These are phyloP conservation scores for Frieseomelitta varia DNA, from an alignment of 1,140 invertebrate genomes.

Conservation along the genomic window DNA sequence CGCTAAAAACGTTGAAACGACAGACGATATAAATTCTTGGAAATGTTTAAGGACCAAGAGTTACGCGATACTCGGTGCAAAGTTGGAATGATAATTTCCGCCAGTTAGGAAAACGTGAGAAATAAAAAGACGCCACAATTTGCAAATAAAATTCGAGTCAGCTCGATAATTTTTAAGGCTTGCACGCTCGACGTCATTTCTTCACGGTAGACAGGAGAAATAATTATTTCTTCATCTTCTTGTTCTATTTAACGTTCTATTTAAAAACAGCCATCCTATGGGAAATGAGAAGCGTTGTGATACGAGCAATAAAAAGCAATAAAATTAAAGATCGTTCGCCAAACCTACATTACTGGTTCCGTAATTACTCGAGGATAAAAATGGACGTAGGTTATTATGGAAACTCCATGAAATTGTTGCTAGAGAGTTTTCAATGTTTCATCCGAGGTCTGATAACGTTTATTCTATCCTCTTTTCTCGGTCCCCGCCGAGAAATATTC, in stretches of 20 bases:
- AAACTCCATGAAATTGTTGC: background rate
- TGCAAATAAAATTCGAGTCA: constrained; percentile 31
- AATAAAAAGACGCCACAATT: background rate
- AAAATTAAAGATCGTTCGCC: background rate
- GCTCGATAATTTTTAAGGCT: background rate
- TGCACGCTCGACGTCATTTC: too few relatives aligned
- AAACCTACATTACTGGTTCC: background rate
- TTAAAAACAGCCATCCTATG: constrained; percentile 21
- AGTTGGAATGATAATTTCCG: background rate
- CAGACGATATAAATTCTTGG: background rate
- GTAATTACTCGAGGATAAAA: background rate
- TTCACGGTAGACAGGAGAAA: background rate
- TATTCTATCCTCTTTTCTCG: background rate
- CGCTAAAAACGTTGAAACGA: background rate
- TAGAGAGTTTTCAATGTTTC: background rate
- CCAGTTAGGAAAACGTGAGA: too few relatives aligned
- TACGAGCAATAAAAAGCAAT: too few relatives aligned
- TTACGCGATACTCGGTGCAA: too few relatives aligned
- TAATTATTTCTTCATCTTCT: constrained; percentile 17
- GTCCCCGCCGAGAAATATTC: background rate
- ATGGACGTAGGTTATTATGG: background rate
- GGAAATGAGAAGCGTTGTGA: background rate
- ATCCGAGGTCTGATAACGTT: background rate
- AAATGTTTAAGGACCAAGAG: background rate
- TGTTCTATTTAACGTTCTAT: background rate